A percentile compares a stretch with the other conserved stretches of the same genome.
These are phyloP conservation scores for Cephus sareptanus DNA, from an alignment of 2,888 invertebrate species.

Conservation along the genomic window DNA sequence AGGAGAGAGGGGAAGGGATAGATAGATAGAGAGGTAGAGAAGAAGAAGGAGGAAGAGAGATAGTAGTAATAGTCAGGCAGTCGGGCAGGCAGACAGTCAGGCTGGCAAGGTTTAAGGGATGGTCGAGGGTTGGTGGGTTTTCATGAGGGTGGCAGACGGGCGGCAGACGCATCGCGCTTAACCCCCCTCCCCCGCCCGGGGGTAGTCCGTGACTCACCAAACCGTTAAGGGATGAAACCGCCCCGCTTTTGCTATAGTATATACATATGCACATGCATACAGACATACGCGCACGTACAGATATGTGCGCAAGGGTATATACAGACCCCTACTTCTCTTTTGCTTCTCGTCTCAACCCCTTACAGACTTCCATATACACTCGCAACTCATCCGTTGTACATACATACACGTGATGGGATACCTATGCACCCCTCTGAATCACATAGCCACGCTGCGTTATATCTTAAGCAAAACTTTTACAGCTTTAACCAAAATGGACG, in stretches of 20 bases:
- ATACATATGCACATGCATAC: slow-evolving; percentile 19
- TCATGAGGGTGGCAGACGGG: slow-evolving; percentile 62
- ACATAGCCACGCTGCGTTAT: too few relatives aligned
- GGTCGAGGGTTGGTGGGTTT: slow-evolving; percentile 35
- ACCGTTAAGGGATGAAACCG: slow-evolving; percentile 63
- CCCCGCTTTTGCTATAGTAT: slow-evolving; percentile 45
- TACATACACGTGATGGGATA: too few relatives aligned
- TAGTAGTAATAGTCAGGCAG: background rate
- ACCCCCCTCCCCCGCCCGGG: slow-evolving; percentile 45
- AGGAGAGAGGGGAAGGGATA: slow-evolving; percentile 8
- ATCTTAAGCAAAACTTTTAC: too few relatives aligned
- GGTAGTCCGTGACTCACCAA: slow-evolving; percentile 60
- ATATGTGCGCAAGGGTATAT: background rate
- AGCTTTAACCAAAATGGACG: too few relatives aligned
- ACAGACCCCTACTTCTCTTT: slow-evolving; percentile 1
- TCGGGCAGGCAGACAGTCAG: slow-evolving; percentile 3
- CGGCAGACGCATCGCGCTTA: slow-evolving; percentile 64
- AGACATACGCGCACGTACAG: slow-evolving; percentile 15
- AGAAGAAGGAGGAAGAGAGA: background rate
- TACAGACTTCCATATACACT: background rate
- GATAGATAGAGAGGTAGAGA: background rate
- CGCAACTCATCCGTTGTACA: too few relatives aligned
- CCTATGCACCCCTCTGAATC: too few relatives aligned
- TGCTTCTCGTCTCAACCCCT: slow-evolving; percentile 8
- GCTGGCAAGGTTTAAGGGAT: background rate